A percentile compares a stretch with the other conserved stretches of the same genome.
Conservation (phyloP, 1,140 invertebrate genomes). For the Oryzaephilus surinamensis region DNA sequence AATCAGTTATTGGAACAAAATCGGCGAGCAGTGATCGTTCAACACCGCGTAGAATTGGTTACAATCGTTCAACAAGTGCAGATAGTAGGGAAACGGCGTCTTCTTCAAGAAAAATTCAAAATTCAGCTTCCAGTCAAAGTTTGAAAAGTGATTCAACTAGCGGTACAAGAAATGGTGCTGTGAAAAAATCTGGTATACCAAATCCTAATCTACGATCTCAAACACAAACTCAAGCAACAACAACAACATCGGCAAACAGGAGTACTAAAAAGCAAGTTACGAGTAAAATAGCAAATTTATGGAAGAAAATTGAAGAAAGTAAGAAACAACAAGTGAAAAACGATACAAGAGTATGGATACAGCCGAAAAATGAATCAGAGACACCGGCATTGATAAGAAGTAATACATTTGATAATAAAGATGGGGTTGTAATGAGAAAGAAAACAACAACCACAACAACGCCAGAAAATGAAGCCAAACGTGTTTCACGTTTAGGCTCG, state of each 20-base stretch:
- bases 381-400: conserved; percentile 18
- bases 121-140: conserved; percentile 44
- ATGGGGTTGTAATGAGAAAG: conserved; percentile 25
- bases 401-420: conserved; percentile 24
- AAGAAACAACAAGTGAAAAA: conserved; percentile 45
- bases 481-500: conserved; percentile 41
- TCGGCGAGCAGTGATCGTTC: conserved; percentile 28
- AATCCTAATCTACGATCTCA: not conserved
- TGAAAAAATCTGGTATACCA: not conserved
- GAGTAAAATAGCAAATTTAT: conserved; percentile 79
- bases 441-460: conserved; percentile 15
- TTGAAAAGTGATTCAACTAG: conserved; percentile 37
- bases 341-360: conserved; percentile 56
- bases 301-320: conserved; percentile 76
- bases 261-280: conserved; percentile 49
- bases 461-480: conserved; percentile 29
- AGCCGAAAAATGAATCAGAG: conserved; percentile 18
- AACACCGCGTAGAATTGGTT: conserved; percentile 14
- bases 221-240: conserved; percentile 8
- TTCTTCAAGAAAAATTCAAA: conserved; percentile 36
- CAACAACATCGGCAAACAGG: conserved; percentile 9
- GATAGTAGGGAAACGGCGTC: conserved; percentile 25
- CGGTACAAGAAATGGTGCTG: not conserved
- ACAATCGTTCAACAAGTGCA: conserved; percentile 30
- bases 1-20: conserved; percentile 9